Evolutionary conservation across 2,113 vertebrate species (phyloP).

Genomic region (Rhinichthys klamathensis): DNA sequence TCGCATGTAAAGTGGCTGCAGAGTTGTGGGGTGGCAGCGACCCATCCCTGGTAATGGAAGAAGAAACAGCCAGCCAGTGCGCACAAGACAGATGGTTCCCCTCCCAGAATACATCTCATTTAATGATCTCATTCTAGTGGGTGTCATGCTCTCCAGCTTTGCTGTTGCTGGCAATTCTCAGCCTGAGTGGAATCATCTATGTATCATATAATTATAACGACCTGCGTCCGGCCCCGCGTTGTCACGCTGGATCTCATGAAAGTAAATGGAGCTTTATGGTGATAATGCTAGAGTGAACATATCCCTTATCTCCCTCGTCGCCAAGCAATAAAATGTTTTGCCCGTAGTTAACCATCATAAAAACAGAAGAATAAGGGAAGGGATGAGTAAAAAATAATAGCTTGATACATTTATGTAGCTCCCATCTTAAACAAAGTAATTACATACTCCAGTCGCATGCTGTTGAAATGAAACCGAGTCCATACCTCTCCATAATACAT

Average conservation of each 20-base stretch:
- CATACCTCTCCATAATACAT: constrained; percentile 2
- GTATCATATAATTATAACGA: constrained; percentile 43
- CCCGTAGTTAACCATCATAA: constrained; percentile 12
- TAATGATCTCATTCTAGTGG: constrained; percentile 55
- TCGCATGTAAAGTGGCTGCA: constrained; percentile 18
- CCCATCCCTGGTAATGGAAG: constrained; percentile 36
- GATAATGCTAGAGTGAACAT: constrained; percentile 30
- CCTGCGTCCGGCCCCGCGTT: constrained; percentile 16
- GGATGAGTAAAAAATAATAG: constrained; percentile 4
- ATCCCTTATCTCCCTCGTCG: constrained; percentile 9
- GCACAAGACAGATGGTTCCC: constrained; percentile 48
- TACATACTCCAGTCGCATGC: constrained; percentile 20
- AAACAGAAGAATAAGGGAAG: constrained; percentile 10
- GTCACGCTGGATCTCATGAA: constrained; percentile 24
- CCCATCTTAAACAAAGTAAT: constrained; percentile 27
- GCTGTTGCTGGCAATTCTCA: constrained; percentile 29
- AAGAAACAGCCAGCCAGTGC: constrained; percentile 21
- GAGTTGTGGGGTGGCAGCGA: constrained; percentile 9
- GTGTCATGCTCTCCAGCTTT: constrained; percentile 37
- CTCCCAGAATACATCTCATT: constrained; percentile 50
- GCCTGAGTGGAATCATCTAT: constrained; percentile 37
- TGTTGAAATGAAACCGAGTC: constrained; percentile 7
- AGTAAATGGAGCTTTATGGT: constrained; percentile 46
- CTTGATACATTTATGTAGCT: constrained; percentile 14
- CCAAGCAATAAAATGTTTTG: constrained; percentile 16